Evolutionary conservation across 2,888 invertebrate genomes (phyloP).

Genomic region (Cheilosia soror): DNA sequence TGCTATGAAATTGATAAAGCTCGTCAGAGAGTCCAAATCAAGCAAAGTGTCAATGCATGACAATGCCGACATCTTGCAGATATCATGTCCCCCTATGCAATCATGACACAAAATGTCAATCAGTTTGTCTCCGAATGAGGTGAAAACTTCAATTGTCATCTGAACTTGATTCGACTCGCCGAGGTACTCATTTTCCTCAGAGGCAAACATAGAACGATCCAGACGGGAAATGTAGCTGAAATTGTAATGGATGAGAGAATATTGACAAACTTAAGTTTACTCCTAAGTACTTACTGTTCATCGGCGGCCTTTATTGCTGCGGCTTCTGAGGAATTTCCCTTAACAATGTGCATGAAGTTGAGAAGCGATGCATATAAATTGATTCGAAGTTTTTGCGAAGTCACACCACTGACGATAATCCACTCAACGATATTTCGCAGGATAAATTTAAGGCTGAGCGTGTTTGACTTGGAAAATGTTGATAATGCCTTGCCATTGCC

Average conservation of each 20-base stretch:
- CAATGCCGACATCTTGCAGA: conserved; percentile 94
- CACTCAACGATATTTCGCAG: conserved; percentile 91
- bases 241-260: conserved; percentile 76
- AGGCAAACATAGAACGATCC: conserved; percentile 85
- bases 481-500: conserved; percentile 42
- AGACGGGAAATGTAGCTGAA: conserved; percentile 87
- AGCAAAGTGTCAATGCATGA: conserved; percentile 92
- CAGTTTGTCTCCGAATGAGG: conserved; percentile 91
- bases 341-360: conserved; percentile 91
- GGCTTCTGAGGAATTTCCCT: conserved; percentile 80
- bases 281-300: conserved; percentile 76
- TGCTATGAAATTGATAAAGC: conserved; percentile 87
- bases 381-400: conserved; percentile 92
- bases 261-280: conserved; percentile 78
- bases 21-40: conserved; percentile 89
- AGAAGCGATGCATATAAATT: conserved; percentile 94
- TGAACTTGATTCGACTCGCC: conserved; percentile 77
- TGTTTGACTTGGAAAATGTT: conserved; percentile 75
- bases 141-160: conserved; percentile 86
- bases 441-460: conserved; percentile 84
- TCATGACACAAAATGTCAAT: conserved; percentile 93
- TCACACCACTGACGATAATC: conserved; percentile 91
- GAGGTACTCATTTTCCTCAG: conserved; percentile 88
- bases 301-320: conserved; percentile 78
- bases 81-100: conserved; percentile 94